phyloP scores from a whole-genome alignment of 2,113 vertebrate genomes.

The Pycnonotus jocosus region DNA sequence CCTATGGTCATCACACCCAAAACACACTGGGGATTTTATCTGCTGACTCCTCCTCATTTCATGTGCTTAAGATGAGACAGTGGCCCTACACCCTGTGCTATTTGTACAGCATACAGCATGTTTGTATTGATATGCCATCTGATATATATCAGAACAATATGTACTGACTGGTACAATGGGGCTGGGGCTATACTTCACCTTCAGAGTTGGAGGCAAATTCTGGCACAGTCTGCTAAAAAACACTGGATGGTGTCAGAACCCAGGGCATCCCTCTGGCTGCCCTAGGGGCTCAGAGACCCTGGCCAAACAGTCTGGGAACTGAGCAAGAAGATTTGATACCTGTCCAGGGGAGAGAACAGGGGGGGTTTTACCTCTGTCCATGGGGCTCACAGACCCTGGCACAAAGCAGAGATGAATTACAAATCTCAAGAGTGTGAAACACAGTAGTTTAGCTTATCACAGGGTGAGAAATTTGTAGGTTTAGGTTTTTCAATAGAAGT shows the following conservation, averaged over 20 bases:
- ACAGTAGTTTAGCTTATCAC: too few relatives aligned
- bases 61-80: neutral
- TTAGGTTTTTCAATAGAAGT: too few relatives aligned
- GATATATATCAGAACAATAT: neutral
- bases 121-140: neutral
- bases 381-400: too few relatives aligned
- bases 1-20: neutral
- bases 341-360: too few relatives aligned
- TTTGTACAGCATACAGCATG: neutral
- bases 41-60: neutral
- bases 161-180: neutral
- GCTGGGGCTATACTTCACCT: neutral
- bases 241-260: neutral
- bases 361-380: too few relatives aligned
- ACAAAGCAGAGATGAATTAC: too few relatives aligned
- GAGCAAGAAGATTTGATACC: too few relatives aligned
- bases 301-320: too few relatives aligned
- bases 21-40: neutral
- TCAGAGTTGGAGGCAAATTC: neutral
- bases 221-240: neutral
- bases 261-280: too few relatives aligned
- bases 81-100: neutral
- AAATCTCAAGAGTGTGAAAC: too few relatives aligned
- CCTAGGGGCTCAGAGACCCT: too few relatives aligned
- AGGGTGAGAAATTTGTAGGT: too few relatives aligned